These are phyloP conservation scores for Zoanthus sociatus DNA, from an alignment of 92 coral and sea anemone species.

Conservation along the genomic window DNA sequence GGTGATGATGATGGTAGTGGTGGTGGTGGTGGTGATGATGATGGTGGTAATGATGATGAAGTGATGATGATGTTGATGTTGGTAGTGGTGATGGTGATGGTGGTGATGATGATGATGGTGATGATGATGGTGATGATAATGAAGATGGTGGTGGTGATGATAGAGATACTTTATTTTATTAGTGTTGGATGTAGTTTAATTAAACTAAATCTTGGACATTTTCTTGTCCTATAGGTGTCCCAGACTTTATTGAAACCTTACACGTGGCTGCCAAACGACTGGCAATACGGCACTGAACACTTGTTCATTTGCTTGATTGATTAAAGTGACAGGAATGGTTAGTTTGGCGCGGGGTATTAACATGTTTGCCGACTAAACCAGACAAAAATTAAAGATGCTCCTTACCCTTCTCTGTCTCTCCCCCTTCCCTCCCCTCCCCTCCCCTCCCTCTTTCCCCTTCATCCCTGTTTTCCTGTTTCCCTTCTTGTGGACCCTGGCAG, in stretches of 20 bases:
- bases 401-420: too few relatives aligned
- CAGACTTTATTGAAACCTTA: slow-evolving; percentile 80
- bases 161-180: not conserved
- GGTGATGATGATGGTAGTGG: not conserved
- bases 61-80: not conserved
- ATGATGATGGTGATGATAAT: not conserved
- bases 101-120: not conserved
- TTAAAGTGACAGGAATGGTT: not conserved
- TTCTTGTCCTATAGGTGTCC: slow-evolving; percentile 73
- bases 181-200: not conserved
- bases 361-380: not conserved
- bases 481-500: too few relatives aligned
- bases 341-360: not conserved
- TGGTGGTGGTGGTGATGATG: not conserved
- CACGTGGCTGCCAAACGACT: slow-evolving; percentile 78
- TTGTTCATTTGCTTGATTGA: not conserved
- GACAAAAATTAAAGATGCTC: not conserved
- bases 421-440: too few relatives aligned
- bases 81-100: not conserved
- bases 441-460: too few relatives aligned
- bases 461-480: too few relatives aligned
- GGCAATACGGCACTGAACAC: not conserved
- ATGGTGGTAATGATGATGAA: not conserved
- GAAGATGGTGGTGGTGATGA: not conserved
- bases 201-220: not conserved